These are phyloP conservation scores for Centropus unirufus DNA, from an alignment of 2,113 vertebrate genomes.

Conservation along the genomic window DNA sequence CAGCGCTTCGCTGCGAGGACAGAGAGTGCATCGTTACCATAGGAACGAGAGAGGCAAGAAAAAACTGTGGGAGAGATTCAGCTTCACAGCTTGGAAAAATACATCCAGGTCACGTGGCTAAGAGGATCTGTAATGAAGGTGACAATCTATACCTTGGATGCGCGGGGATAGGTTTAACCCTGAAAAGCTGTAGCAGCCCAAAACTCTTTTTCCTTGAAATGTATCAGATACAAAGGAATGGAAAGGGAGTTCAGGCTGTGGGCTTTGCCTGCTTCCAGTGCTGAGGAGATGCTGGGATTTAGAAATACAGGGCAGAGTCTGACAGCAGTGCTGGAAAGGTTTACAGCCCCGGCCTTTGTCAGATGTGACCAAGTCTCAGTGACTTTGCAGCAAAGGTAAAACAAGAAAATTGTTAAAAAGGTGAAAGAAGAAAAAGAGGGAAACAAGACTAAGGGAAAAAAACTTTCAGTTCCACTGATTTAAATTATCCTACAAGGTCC, in stretches of 20 bases:
- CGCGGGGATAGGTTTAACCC: background rate
- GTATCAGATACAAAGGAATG: background rate
- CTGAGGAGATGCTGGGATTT: accelerated
- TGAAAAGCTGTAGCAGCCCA: background rate
- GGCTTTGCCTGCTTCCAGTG: accelerated
- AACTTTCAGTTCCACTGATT: background rate
- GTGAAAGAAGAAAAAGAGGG: background rate
- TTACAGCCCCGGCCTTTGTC: background rate
- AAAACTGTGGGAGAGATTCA: slow-evolving; percentile 78
- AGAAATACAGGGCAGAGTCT: background rate
- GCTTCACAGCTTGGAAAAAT: slow-evolving; percentile 74
- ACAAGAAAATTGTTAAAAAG: background rate
- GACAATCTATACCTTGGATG: background rate
- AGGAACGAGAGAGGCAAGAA: slow-evolving; percentile 79
- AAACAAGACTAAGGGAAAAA: accelerated
- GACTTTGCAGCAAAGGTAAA: background rate
- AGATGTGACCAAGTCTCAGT: background rate
- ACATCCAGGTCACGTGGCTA: slow-evolving; percentile 65
- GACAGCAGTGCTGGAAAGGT: background rate
- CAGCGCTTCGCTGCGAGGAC: slow-evolving; percentile 86
- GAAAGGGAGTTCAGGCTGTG: background rate
- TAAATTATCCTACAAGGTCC: background rate
- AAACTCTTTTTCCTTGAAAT: background rate
- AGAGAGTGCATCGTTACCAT: slow-evolving; percentile 81
- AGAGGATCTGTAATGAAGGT: slow-evolving; percentile 21